phyloP scores from a whole-genome alignment of 1,140 invertebrate species.

The Anadara kagoshimensis region DNA sequence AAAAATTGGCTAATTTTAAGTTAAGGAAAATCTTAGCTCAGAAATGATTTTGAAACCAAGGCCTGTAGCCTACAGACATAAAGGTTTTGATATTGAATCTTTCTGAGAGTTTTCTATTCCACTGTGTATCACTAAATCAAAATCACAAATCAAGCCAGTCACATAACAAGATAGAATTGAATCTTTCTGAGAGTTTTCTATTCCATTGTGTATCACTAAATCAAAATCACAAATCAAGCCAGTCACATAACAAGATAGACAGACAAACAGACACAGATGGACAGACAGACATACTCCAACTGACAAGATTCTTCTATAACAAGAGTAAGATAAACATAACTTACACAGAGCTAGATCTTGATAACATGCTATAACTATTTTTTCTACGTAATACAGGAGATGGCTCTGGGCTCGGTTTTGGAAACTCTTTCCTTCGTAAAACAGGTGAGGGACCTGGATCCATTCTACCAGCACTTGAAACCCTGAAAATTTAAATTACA shows the following conservation, averaged over 20 bases:
- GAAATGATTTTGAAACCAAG: no score
- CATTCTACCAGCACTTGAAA: not conserved
- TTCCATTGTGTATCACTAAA: not conserved
- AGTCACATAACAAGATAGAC: not conserved
- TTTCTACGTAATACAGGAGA: conserved; percentile 55
- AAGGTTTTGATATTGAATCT: no score
- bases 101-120: no score
- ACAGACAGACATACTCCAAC: not conserved
- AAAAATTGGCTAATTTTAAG: no score
- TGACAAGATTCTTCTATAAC: not conserved
- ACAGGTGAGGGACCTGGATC: conserved; percentile 54
- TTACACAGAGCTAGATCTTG: conserved; percentile 63
- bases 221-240: not conserved
- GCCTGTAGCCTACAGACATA: no score
- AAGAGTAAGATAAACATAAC: conserved; percentile 23
- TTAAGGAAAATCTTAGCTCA: no score
- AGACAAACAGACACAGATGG: not conserved
- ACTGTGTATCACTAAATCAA: not conserved
- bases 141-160: not conserved
- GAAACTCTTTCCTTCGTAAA: conserved; percentile 55
- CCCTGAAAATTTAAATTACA: not conserved
- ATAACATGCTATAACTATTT: conserved; percentile 42
- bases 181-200: no score
- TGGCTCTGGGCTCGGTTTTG: conserved; percentile 52
- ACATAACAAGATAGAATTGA: not conserved